Evolutionary conservation across 2,888 invertebrate species (phyloP), one percentile per base, ranked within the genome.

Genomic region (Bombylius discolor): DNA sequence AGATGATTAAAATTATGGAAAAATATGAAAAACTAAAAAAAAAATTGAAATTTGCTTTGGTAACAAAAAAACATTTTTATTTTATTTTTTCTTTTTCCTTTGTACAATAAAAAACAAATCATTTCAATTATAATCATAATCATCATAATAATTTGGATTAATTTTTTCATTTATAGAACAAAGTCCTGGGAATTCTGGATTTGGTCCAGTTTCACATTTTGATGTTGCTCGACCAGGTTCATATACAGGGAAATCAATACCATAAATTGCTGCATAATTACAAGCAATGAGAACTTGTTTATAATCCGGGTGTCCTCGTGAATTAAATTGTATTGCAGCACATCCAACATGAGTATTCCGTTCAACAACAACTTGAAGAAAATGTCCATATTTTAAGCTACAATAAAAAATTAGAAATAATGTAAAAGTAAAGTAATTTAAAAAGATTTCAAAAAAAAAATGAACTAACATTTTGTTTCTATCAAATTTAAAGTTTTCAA

Each of bases 361-460:
- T 60, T 72, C 74, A 47, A 70, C 64, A 4, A 72, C 68, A 4
- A 70, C 66, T 44, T 68, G 70, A 9, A 69, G 70, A 64, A 74
- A 73, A 55, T 74, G 74, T 0, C 73, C 74, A 62, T 70, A 66
- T 32, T 71, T 71, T 59, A 74, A 73, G 32, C 74, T 73, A 58
- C 72, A 23, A 23, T 23, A 23, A 23, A 23, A 23, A 23, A 23
- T 23, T 3, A 23, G 3, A 23, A 23, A 23, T 23, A n/a, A n/a
- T n/a, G n/a, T n/a, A 23, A 23, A 23, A 23, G 23, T 23, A 3
- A 23, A 23, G 3, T 23, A 23, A 23, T 23, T 23, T 23, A 70
- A 63, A 5, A 72, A 68, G 4, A 70, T 66, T 42, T 68, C 70
- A 11, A 69, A 70, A 64, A 74, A 72, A 54, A 73, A 73, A 0